These are phyloP conservation scores for Schizopygopsis pylzovi DNA, from an alignment of 2,797 vertebrate species.

Conservation along the genomic window DNA sequence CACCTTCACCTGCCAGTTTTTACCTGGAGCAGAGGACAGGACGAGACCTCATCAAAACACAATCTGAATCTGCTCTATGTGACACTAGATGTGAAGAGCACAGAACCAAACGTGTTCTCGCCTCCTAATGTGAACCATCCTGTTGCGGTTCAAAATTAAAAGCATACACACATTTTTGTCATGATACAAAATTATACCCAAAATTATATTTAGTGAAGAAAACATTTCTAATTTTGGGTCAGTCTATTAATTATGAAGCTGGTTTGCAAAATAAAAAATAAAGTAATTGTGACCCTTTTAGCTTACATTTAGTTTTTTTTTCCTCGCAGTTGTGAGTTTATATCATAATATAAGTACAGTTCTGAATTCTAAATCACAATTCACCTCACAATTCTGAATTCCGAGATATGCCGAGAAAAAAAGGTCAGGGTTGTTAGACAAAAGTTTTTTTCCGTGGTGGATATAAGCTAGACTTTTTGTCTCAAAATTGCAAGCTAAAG, in stretches of 20 bases:
- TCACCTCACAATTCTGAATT: too few species aligned
- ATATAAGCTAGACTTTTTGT: too few species aligned
- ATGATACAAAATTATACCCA: neutral
- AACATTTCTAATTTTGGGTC: neutral
- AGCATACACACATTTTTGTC: neutral
- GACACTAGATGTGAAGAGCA: neutral
- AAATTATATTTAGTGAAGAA: neutral
- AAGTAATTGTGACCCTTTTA: too few species aligned
- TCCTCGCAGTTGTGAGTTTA: too few species aligned
- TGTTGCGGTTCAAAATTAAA: neutral
- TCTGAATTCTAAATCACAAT: too few species aligned
- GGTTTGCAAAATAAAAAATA: too few species aligned
- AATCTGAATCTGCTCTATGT: neutral
- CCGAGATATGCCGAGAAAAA: too few species aligned
- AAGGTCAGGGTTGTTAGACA: too few species aligned
- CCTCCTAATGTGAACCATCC: neutral
- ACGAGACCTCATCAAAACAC: neutral
- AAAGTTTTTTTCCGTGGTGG: too few species aligned
- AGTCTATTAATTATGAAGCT: neutral
- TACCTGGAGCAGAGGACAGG: slow-evolving; percentile 20
- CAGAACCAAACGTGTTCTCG: neutral
- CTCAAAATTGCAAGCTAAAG: too few species aligned
- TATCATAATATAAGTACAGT: too few species aligned
- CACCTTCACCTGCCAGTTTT: slow-evolving; percentile 18
- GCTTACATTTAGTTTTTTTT: too few species aligned